These are phyloP conservation scores for Empis livida DNA, from an alignment of 2,888 invertebrate species.

Conservation along the genomic window DNA sequence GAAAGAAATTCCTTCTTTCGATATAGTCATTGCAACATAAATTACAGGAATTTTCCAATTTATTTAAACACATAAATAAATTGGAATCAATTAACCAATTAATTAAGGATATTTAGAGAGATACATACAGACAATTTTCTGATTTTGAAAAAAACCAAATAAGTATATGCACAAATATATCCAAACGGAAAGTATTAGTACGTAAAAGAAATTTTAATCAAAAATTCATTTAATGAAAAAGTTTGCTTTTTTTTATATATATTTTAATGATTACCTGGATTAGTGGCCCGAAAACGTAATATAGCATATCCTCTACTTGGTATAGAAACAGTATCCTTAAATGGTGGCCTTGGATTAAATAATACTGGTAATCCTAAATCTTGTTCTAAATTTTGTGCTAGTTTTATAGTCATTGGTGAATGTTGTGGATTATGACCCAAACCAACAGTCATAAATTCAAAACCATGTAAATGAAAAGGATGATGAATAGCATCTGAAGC, in stretches of 20 bases:
- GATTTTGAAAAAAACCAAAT: no score
- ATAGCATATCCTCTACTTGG: conserved; percentile 26
- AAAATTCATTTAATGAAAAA: neutral
- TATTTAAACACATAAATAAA: no score
- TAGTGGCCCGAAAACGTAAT: conserved; percentile 22
- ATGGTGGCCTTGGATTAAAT: conserved; percentile 17
- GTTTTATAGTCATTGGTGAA: conserved; percentile 15
- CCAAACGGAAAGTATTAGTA: no score
- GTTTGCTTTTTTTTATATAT: neutral
- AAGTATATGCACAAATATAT: no score
- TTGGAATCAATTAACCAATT: no score
- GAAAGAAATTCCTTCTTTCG: no score
- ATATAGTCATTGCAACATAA: no score
- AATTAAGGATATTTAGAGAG: no score
- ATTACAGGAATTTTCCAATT: no score
- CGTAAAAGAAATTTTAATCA: no score
- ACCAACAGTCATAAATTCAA: conserved; percentile 28
- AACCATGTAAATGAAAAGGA: conserved; percentile 32
- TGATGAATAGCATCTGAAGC: conserved; percentile 25
- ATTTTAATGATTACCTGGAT: conserved; percentile 17
- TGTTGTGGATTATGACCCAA: conserved; percentile 18
- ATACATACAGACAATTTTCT: no score
- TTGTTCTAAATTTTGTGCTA: conserved; percentile 19
- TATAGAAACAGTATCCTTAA: conserved; percentile 28
- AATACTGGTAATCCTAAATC: conserved; percentile 12